Percentiles rank a stretch among this genome's conserved stretches.
These are phyloP conservation scores for Valencia hispanica DNA, from an alignment of 2,797 vertebrate species.

Conservation along the genomic window DNA sequence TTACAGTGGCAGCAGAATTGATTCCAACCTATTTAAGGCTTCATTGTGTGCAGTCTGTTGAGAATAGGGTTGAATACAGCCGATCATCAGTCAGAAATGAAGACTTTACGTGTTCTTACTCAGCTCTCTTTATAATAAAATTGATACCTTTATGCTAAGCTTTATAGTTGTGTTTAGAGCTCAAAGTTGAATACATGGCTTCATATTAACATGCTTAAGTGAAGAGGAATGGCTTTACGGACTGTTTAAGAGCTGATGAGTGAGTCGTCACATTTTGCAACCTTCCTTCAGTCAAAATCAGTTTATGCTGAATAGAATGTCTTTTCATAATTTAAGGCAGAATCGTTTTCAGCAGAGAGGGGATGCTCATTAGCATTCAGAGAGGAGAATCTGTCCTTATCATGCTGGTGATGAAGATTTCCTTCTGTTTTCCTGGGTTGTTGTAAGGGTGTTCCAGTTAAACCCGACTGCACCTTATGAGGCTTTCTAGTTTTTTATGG, in stretches of 20 bases:
- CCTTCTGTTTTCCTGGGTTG: slow-evolving; percentile 40
- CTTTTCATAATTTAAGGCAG: slow-evolving; percentile 12
- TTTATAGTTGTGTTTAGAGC: background rate
- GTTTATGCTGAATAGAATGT: slow-evolving; percentile 1
- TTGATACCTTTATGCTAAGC: background rate
- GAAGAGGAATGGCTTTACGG: background rate
- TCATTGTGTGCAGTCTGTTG: background rate
- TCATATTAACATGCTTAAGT: background rate
- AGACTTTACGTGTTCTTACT: slow-evolving; percentile 33
- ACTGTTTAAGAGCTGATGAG: background rate
- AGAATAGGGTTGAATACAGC: slow-evolving; percentile 10
- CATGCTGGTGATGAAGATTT: slow-evolving; percentile 51
- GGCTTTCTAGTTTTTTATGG: slow-evolving; percentile 16
- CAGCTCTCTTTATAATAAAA: slow-evolving; percentile 20
- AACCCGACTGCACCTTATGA: slow-evolving; percentile 34
- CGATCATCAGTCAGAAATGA: background rate
- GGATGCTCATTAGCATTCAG: slow-evolving; percentile 40
- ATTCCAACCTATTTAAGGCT: background rate
- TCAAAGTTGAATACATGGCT: background rate
- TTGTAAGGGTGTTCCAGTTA: slow-evolving; percentile 49
- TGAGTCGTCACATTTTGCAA: slow-evolving; percentile 8
- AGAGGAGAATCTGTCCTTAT: slow-evolving; percentile 35
- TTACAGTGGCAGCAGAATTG: slow-evolving; percentile 7
- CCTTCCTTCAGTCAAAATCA: background rate
- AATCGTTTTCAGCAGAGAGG: slow-evolving; percentile 30